phyloP scores from a whole-genome alignment of 2,797 vertebrate genomes.

The Catharus ustulatus region DNA sequence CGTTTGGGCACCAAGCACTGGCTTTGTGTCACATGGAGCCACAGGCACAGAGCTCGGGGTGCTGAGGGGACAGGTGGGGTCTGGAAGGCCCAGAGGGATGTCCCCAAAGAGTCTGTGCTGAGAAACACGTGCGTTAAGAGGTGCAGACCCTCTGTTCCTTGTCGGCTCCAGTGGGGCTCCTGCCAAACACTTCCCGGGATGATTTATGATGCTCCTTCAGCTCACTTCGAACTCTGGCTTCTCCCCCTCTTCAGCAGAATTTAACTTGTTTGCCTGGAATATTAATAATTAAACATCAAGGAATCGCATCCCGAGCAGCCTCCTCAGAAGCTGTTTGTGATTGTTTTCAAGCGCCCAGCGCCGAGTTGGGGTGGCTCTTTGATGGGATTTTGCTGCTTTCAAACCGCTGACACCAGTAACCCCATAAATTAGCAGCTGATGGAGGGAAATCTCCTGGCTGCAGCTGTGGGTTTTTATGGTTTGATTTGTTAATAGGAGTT shows the following conservation, averaged over 20 bases:
- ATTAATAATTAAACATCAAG: constrained; percentile 64
- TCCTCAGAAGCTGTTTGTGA: constrained; percentile 66
- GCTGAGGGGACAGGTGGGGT: background rate
- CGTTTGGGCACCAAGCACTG: background rate
- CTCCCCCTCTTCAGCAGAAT: constrained; percentile 33
- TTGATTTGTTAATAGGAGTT: constrained; percentile 71
- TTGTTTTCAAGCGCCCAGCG: constrained; percentile 16
- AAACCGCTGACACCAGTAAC: constrained; percentile 71
- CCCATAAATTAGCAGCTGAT: constrained; percentile 71
- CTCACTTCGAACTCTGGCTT: constrained; percentile 62
- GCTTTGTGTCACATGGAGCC: accelerated
- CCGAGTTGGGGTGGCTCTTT: constrained; percentile 29
- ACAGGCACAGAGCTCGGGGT: accelerated
- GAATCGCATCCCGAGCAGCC: constrained; percentile 52
- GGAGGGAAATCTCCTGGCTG: constrained; percentile 68
- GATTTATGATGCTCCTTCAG: constrained; percentile 63
- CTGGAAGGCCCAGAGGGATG: background rate
- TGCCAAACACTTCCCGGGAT: constrained; percentile 36
- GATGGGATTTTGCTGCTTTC: constrained; percentile 62
- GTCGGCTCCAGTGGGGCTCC: background rate
- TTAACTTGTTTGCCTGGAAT: constrained; percentile 64
- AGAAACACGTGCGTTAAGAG: background rate
- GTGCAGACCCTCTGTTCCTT: background rate
- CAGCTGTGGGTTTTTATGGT: constrained; percentile 49
- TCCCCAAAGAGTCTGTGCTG: background rate